Evolutionary conservation across 2,888 invertebrate genomes (phyloP), one percentile per base, ranked within the genome.

Genomic region (Synergus umbraculus): DNA sequence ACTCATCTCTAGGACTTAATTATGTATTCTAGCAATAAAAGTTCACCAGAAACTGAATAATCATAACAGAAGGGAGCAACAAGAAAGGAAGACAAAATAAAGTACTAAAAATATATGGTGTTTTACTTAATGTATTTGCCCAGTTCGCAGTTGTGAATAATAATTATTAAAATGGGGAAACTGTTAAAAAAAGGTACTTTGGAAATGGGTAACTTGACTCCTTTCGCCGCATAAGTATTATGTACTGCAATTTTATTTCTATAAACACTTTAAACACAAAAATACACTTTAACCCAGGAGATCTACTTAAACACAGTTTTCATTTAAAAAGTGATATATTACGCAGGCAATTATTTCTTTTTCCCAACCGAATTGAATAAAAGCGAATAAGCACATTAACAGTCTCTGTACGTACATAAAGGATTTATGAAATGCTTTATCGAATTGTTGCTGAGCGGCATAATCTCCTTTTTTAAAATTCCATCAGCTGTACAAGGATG

Each of bases 401-500:
- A 76, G 78, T 69, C 76, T 78, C 81, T 78, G 76, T 76, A 79
- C 76, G 78, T 79, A 58, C 80, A 81, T 81, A 73, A 83, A 80
- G 81, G 79, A 83, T 79, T 79, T 79, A 82, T 73, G 81, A 78
- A 80, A 81, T 79, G 76, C 80, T 80, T 83, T 80, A 81, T 84
- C 77, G 80, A 84, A 81, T 83, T 83, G 77, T 46, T 54, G 78
- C 81, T 86, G 81, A 82, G 83, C 82, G 76, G 83, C 83, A 84
- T 91, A 91, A 91, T 90, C 91, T 88, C 89, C 90, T 89, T 82
- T 88, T 92, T 88, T 90, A 91, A 91, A 92, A 92, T 92, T 92
- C 91, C 91, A 92, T 92, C 91, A 92, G 87, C 85, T 83, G 84
- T 79, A 76, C 78, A 78, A 76, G 66, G 78, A n/a, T 44, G 58